Conservation (phyloP, 2,888 invertebrate genomes). For the Himalopsyche tibetana region DNA sequence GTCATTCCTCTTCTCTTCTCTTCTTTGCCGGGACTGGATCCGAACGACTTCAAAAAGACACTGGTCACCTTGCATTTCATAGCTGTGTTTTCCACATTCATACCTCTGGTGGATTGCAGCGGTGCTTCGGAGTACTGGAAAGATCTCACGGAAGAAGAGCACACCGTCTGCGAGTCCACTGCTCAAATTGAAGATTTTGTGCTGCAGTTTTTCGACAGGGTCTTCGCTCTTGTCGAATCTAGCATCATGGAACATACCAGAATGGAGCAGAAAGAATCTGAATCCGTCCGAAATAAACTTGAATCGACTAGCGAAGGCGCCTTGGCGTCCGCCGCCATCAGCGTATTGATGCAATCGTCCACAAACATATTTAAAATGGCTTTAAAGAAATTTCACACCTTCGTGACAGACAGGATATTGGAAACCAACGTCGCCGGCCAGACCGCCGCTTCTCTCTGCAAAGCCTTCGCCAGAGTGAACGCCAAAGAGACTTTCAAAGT, state of each 20-base stretch:
- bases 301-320: constrained; percentile 85
- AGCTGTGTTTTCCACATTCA: constrained; percentile 84
- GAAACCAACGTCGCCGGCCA: constrained; percentile 91
- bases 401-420: constrained; percentile 85
- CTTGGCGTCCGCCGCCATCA: constrained; percentile 81
- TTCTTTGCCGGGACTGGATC: constrained; percentile 91
- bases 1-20: constrained; percentile 88
- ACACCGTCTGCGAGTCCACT: constrained; percentile 85
- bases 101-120: constrained; percentile 92
- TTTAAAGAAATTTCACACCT: constrained; percentile 84
- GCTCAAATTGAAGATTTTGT: constrained; percentile 94
- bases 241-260: constrained; percentile 82
- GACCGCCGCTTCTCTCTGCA: constrained; percentile 85
- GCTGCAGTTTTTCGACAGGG: constrained; percentile 87
- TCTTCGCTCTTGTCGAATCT: constrained; percentile 84
- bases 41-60: constrained; percentile 89
- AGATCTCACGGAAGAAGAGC: constrained; percentile 87
- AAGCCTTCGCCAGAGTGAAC: constrained; percentile 81
- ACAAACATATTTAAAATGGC: constrained; percentile 81
- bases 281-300: constrained; percentile 80
- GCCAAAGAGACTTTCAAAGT: constrained; percentile 83
- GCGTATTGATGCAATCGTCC: constrained; percentile 85
- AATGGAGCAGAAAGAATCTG: constrained; percentile 79
- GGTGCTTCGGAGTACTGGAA: constrained; percentile 81
- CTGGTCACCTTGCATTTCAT: constrained; percentile 88